Conservation (phyloP, 2,888 invertebrate species). For the Bombylius discolor region DNA sequence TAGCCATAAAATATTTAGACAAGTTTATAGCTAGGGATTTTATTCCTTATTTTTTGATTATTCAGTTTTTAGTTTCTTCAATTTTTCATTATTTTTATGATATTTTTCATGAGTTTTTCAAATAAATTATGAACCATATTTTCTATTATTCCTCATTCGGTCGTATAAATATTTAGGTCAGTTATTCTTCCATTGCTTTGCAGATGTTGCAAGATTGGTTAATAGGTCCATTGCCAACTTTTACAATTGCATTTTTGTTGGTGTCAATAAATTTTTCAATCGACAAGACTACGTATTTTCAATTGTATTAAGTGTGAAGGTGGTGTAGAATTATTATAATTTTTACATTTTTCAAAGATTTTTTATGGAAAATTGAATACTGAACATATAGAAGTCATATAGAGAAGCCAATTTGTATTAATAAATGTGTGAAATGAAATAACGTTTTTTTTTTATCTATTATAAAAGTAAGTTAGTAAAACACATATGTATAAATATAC, state of each 20-base stretch:
- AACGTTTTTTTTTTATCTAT: background rate
- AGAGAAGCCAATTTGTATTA: constrained; percentile 1
- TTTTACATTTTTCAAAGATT: constrained; percentile 37
- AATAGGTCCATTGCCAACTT: constrained; percentile 37
- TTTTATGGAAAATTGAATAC: constrained; percentile 33
- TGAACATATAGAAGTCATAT: constrained; percentile 32
- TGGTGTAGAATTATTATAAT: constrained; percentile 26
- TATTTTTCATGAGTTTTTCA: too few species aligned
- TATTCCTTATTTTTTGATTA: constrained; percentile 2
- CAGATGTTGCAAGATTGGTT: constrained; percentile 83
- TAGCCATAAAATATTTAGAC: background rate
- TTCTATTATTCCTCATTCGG: background rate
- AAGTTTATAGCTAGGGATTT: constrained; percentile 13
- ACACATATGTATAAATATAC: too few species aligned
- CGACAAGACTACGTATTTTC: constrained; percentile 35
- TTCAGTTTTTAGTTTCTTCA: constrained; percentile 5
- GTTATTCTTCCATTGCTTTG: constrained; percentile 67
- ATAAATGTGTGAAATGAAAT: background rate
- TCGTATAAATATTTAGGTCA: constrained; percentile 69
- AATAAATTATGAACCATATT: too few species aligned
- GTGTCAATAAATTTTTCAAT: constrained; percentile 37
- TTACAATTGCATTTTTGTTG: constrained; percentile 37
- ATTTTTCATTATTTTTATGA: constrained; percentile 5
- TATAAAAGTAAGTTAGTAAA: too few species aligned
- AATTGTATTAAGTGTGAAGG: constrained; percentile 25